These are phyloP conservation scores for Papio anubis DNA, from an alignment of 2,113 vertebrate genomes.

Conservation along the genomic window DNA sequence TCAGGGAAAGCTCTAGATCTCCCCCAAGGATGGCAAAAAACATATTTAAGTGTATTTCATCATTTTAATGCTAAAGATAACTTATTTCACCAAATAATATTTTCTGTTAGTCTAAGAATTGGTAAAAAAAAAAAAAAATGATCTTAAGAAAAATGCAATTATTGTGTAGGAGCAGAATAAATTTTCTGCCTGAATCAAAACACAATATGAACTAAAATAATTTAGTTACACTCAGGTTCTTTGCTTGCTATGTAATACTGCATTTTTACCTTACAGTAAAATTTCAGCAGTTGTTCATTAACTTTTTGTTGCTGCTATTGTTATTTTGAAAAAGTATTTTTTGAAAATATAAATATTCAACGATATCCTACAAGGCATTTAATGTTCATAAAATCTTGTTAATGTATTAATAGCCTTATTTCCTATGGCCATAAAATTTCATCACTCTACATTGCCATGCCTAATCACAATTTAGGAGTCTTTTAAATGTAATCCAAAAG, in stretches of 20 bases:
- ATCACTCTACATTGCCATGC: background rate
- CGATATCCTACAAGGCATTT: background rate
- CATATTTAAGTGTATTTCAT: background rate
- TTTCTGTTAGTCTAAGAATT: background rate
- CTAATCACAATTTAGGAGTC: conserved; percentile 6
- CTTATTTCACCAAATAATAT: background rate
- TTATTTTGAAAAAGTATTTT: background rate
- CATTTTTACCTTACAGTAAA: background rate
- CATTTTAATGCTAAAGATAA: background rate
- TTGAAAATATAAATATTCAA: background rate
- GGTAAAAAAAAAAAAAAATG: background rate
- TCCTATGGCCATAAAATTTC: background rate
- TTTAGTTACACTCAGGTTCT: background rate
- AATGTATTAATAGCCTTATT: conserved; percentile 20
- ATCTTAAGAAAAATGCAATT: background rate
- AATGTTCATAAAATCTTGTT: background rate
- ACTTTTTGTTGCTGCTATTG: background rate
- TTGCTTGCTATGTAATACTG: background rate
- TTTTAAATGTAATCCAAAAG: background rate
- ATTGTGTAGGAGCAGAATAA: background rate
- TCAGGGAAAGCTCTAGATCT: background rate
- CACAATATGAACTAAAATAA: background rate
- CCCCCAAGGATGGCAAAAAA: background rate
- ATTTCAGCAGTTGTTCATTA: background rate
- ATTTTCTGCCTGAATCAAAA: background rate